phyloP scores from a whole-genome alignment of 2,797 vertebrate species.

The Chiroxiphia lanceolata region DNA sequence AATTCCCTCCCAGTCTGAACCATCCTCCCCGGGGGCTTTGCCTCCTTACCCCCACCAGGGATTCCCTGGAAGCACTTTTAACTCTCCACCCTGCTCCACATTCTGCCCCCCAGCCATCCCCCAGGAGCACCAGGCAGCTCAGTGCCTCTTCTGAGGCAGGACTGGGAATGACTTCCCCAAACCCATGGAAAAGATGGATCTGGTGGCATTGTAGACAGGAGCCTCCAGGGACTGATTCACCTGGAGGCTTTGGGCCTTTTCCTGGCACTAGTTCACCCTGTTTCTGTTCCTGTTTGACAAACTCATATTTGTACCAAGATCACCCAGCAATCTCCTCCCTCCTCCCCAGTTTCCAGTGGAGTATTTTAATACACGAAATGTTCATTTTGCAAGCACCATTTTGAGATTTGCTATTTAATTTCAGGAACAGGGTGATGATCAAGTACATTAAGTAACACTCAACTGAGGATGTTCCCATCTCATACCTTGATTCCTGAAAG shows the following conservation, averaged over 20 bases:
- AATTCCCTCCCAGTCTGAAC: background rate
- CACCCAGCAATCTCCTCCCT: background rate
- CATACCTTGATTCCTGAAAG: background rate
- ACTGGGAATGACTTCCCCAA: accelerated
- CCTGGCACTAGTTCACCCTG: background rate
- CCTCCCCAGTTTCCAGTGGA: background rate
- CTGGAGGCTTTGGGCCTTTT: background rate
- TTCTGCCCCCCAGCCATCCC: accelerated
- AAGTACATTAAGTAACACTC: constrained; percentile 8
- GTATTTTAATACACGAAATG: background rate
- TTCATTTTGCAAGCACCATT: background rate
- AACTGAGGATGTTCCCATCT: background rate
- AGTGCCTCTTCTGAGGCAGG: background rate
- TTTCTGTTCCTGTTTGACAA: background rate
- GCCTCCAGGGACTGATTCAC: background rate
- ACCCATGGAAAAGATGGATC: background rate
- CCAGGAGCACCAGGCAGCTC: too few relatives aligned
- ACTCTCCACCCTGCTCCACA: background rate
- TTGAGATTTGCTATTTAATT: constrained; percentile 29
- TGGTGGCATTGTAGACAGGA: background rate
- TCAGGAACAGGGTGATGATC: background rate
- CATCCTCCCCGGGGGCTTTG: background rate
- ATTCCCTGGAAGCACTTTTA: background rate
- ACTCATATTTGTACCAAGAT: background rate
- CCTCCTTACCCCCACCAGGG: background rate